phyloP scores from a whole-genome alignment of 1,140 invertebrate genomes.

The Heliothis virescens region DNA sequence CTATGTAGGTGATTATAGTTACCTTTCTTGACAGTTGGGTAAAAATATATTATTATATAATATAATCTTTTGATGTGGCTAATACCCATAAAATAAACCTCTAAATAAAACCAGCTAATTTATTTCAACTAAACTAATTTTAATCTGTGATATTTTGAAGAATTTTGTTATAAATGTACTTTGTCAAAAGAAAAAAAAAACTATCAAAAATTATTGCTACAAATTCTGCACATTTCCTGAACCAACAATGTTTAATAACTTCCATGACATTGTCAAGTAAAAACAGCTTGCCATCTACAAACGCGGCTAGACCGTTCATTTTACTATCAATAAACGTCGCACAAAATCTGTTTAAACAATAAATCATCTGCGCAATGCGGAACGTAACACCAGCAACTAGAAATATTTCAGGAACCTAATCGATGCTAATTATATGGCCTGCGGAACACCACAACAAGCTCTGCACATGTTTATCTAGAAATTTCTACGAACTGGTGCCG shows the following conservation, averaged over 20 bases:
- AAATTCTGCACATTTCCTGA: background rate
- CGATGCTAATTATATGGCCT: constrained; percentile 25
- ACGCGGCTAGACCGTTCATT: constrained; percentile 5
- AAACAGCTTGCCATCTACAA: background rate
- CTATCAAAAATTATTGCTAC: no score
- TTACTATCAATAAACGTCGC: constrained; percentile 49
- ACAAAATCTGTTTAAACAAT: constrained; percentile 11
- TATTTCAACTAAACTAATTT: background rate
- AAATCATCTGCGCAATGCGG: constrained; percentile 42
- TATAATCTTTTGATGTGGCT: no score
- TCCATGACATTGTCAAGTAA: background rate
- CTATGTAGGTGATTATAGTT: no score
- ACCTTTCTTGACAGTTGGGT: no score
- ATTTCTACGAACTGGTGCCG: constrained; percentile 4
- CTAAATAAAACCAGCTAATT: background rate
- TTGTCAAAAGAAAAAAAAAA: no score
- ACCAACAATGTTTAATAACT: background rate
- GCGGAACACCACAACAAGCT: background rate
- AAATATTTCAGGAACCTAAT: constrained; percentile 28
- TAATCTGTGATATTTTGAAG: no score
- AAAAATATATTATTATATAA: no score
- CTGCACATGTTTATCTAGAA: constrained; percentile 1
- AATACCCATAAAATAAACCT: no score
- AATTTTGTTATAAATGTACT: background rate
- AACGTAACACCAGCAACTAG: constrained; percentile 18